Evolutionary conservation across 2,113 vertebrate genomes (phyloP), one percentile per base, ranked within the genome.

Genomic region (Suncus etruscus): DNA sequence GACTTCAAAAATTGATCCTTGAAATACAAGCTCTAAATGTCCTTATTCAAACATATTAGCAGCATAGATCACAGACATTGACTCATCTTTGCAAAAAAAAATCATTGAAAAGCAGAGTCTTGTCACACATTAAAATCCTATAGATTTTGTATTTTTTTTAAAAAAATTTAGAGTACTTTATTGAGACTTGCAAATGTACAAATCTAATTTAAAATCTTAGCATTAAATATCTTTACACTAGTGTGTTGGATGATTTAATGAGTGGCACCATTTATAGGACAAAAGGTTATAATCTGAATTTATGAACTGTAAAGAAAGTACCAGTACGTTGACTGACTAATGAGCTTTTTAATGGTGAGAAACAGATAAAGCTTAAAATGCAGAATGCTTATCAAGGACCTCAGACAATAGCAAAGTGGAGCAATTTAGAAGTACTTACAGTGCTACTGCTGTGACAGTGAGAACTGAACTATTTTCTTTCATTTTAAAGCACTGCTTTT

Each of bases 341-440:
- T 96, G 95, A 97, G 96, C 92, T 94, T 96, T 95, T 93, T 94
- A 95, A 94, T 96, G 92, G 96, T 81, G 95, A 96, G 93, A 95
- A 96, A 96, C 63, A 97, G 96, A 96, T 96, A 96, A 94, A 95
- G 94, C 95, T 94, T 94, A 92, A 95, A 96, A 95, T 96, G 94
- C 92, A 93, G 94, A 96, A 96, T 93, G 95, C 93, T 97, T 95
- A 96, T 96, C 93, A 96, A 97, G 94, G 89, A 80, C 91, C 93
- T 95, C 94, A 97, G 94, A 97, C 95, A 97, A 97, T 95, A 90
- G 95, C 83, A 74, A 92, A 97, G 94, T 95, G 92, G 94, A 95
- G 94, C 92, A 96, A 96, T 96, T 97, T 96, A 95, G 94, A 95
- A 96, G 96, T 96, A 95, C 96, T 96, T 96, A 96, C 79, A 94